phyloP scores from a whole-genome alignment of 2,797 vertebrate species.

The Lycodopsis pacificus region DNA sequence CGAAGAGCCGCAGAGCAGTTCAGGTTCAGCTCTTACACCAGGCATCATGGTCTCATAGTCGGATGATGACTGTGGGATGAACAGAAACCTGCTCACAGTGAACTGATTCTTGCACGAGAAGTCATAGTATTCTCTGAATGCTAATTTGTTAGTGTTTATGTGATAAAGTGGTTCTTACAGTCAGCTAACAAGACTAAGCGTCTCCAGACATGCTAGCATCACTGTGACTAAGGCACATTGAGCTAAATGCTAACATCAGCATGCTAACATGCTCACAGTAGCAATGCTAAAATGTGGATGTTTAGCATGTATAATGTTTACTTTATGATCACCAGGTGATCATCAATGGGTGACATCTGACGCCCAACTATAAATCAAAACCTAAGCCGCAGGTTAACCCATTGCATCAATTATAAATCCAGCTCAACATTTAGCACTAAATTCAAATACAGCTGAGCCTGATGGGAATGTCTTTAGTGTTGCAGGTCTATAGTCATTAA shows the following conservation, averaged over 20 bases:
- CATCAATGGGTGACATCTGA: not conserved
- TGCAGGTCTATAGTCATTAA: not conserved
- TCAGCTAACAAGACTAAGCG: not conserved
- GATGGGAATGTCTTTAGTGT: not conserved
- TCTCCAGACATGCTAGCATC: not conserved
- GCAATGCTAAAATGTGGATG: not conserved
- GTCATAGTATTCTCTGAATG: not conserved
- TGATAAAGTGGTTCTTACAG: not conserved
- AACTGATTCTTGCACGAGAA: not conserved
- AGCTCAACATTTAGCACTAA: not conserved
- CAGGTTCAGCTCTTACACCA: not conserved
- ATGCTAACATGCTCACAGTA: not conserved
- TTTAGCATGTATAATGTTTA: not conserved
- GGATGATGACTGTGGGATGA: slow-evolving; percentile 46
- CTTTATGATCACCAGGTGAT: not conserved
- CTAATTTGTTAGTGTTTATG: not conserved
- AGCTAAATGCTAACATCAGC: not conserved
- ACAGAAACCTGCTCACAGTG: slow-evolving; percentile 1
- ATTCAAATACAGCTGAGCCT: not conserved
- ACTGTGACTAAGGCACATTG: not conserved
- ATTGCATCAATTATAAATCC: not conserved
- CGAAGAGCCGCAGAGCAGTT: not conserved
- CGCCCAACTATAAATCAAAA: not conserved
- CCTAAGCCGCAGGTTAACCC: not conserved
- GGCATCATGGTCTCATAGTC: slow-evolving; percentile 69